These are phyloP conservation scores for Lissonota sp. DNA, from an alignment of 2,888 invertebrate genomes.

Conservation along the genomic window DNA sequence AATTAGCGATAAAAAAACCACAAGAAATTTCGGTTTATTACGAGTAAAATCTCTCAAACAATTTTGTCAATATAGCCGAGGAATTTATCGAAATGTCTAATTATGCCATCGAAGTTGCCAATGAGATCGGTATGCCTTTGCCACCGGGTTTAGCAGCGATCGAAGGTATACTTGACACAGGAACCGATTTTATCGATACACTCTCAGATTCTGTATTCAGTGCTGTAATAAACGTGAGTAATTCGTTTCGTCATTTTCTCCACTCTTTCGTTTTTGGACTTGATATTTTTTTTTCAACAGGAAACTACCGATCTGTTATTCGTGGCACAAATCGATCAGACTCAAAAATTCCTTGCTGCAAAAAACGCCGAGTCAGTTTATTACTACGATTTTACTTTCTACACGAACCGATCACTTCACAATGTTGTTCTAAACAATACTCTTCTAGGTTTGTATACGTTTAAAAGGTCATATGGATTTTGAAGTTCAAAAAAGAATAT, in stretches of 20 bases:
- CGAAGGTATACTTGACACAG: not conserved
- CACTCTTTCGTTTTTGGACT: not conserved
- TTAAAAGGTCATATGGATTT: no score
- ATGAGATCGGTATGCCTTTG: not conserved
- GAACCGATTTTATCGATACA: not conserved
- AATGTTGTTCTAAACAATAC: not conserved
- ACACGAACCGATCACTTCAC: constrained; percentile 9
- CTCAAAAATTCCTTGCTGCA: constrained; percentile 63
- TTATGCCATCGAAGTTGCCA: not conserved
- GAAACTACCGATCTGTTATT: constrained; percentile 59
- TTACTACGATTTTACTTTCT: constrained; percentile 69
- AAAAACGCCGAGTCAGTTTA: constrained; percentile 62
- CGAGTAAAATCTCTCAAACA: not conserved
- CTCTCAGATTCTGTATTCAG: not conserved
- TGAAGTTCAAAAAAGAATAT: no score
- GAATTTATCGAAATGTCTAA: constrained; percentile 6
- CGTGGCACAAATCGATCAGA: constrained; percentile 68
- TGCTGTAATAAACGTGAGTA: constrained; percentile 12
- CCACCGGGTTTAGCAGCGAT: constrained; percentile 1
- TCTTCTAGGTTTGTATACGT: constrained; percentile 40
- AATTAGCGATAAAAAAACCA: not conserved
- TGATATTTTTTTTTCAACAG: constrained; percentile 49
- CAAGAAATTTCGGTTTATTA: not conserved
- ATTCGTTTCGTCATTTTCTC: not conserved
- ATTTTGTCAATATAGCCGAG: constrained; percentile 1